phyloP scores from a whole-genome alignment of 2,888 invertebrate genomes.

The Eupithecia abbreviata region DNA sequence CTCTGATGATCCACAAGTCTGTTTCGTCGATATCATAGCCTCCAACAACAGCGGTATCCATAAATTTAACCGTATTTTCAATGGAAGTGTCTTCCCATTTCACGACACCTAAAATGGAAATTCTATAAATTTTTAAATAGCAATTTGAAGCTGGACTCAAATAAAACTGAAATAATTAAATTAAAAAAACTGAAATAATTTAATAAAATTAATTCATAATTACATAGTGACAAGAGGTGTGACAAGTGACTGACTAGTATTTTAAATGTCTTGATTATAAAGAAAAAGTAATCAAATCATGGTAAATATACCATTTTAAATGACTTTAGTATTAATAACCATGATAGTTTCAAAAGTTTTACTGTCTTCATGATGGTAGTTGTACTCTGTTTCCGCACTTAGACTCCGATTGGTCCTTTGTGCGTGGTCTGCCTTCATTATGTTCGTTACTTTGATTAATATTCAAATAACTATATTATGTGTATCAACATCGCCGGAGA shows the following conservation, averaged over 20 bases:
- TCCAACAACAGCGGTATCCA: conserved; percentile 19
- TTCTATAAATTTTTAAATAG: background rate
- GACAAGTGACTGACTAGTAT: background rate
- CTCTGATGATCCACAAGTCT: conserved; percentile 34
- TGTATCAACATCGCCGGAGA: background rate
- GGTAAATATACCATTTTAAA: no score
- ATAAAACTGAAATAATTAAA: background rate
- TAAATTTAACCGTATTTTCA: background rate
- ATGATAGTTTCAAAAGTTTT: no score
- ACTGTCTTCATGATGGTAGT: no score
- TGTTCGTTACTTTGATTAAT: background rate
- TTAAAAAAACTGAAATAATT: background rate
- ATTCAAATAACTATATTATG: background rate
- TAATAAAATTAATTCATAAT: no score
- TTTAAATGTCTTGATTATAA: background rate
- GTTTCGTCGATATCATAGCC: conserved; percentile 30
- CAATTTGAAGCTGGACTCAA: no score
- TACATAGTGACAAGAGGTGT: no score
- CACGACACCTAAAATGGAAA: conserved; percentile 16
- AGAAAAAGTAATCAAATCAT: no score
- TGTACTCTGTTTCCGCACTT: no score
- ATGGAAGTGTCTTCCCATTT: conserved; percentile 17
- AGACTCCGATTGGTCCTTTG: no score
- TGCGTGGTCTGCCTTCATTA: background rate
- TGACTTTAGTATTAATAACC: no score